Conservation (phyloP, 2,113 vertebrate genomes). For the Osmerus eperlanus region DNA sequence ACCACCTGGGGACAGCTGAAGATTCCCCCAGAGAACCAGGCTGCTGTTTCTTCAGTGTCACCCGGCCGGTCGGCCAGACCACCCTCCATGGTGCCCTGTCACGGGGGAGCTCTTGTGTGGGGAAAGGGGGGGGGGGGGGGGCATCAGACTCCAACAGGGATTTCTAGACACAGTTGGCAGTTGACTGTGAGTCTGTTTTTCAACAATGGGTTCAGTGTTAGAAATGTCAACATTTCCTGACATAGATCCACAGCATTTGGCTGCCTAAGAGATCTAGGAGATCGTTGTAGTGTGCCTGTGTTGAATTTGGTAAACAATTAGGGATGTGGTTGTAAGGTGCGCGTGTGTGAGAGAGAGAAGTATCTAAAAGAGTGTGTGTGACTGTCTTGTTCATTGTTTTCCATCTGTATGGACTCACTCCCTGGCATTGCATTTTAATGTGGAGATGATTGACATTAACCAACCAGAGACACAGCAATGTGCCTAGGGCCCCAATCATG, state of each 20-base stretch:
- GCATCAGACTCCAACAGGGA: not conserved
- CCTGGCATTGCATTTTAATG: not conserved
- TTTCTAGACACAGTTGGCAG: conserved; percentile 15
- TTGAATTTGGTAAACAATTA: not conserved
- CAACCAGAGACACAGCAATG: not conserved
- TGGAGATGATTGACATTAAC: not conserved
- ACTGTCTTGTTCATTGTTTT: not conserved
- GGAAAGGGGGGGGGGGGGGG: conserved; percentile 16
- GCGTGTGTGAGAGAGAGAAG: not conserved
- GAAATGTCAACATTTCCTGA: conserved; percentile 45
- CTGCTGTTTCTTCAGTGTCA: conserved; percentile 20
- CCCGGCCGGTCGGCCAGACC: conserved; percentile 39
- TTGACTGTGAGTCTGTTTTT: conserved; percentile 56
- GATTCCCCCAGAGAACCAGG: conserved; percentile 35
- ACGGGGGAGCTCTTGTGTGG: conserved; percentile 24
- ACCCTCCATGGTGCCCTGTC: conserved; percentile 38
- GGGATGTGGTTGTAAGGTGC: not conserved
- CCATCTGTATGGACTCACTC: not conserved
- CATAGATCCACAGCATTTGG: too few species aligned
- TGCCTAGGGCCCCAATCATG: conserved; percentile 1
- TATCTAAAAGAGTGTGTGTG: too few species aligned
- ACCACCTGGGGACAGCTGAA: conserved; percentile 69
- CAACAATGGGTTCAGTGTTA: conserved; percentile 34
- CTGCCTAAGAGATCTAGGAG: too few species aligned
- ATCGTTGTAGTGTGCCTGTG: too few species aligned